Percentiles rank a stretch among this genome's conserved stretches.
These are phyloP conservation scores for Eubucco bourcierii DNA, from an alignment of 2,113 vertebrate species.

Conservation along the genomic window DNA sequence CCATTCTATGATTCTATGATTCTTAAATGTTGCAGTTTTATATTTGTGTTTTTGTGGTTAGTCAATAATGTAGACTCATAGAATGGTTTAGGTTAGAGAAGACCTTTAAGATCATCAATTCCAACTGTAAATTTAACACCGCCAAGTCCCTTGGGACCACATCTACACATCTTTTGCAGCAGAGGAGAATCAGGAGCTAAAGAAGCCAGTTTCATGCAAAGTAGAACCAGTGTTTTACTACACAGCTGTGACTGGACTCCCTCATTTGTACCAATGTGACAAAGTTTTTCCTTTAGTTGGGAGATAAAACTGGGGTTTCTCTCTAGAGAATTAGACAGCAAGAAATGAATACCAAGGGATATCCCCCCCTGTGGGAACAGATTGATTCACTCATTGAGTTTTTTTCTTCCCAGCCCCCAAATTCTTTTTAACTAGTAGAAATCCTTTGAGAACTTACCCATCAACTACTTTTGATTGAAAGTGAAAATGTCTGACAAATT, in stretches of 20 bases:
- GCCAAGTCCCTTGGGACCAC: neutral
- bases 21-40: neutral
- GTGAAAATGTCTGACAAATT: neutral
- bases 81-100: neutral
- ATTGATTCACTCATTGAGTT: neutral
- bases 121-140: fast-evolving
- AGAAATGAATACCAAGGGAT: neutral
- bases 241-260: neutral
- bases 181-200: neutral
- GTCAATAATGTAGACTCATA: neutral
- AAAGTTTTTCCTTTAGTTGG: neutral
- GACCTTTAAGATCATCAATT: neutral
- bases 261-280: fast-evolving
- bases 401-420: neutral
- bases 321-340: neutral
- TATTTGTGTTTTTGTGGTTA: neutral
- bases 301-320: neutral
- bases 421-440: neutral
- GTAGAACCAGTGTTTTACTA: neutral
- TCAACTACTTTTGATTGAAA: neutral
- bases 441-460: neutral
- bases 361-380: fast-evolving
- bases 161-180: fast-evolving
- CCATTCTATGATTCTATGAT: no score
- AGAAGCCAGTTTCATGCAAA: neutral